A percentile compares a stretch with the other conserved stretches of the same genome.
These are phyloP conservation scores for Sesamia inferens DNA, from an alignment of 2,888 invertebrate species.

Conservation along the genomic window DNA sequence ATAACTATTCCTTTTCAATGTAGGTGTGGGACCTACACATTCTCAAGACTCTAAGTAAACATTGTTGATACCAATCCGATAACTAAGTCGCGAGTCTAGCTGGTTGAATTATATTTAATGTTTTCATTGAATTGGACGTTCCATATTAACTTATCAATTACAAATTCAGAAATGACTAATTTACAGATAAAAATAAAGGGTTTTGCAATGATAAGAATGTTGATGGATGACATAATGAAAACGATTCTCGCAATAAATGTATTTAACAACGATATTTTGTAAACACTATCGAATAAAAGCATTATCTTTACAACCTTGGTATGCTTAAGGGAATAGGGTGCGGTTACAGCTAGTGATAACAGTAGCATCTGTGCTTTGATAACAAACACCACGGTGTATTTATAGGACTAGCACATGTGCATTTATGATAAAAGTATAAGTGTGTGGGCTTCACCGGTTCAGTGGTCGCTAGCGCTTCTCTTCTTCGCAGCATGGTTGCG, in stretches of 20 bases:
- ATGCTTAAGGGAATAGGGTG: constrained; percentile 43
- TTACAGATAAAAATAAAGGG: constrained; percentile 38
- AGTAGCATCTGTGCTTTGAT: constrained; percentile 37
- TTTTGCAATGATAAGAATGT: constrained; percentile 54
- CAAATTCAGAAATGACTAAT: constrained; percentile 41
- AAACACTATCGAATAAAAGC: constrained; percentile 40
- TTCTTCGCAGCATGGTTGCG: too few species aligned
- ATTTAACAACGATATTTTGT: constrained; percentile 40
- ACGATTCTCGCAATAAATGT: constrained; percentile 49
- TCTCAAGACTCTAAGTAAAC: too few species aligned
- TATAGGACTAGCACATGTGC: constrained; percentile 24
- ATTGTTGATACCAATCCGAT: too few species aligned
- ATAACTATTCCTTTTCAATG: too few species aligned
- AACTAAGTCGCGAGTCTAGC: neutral
- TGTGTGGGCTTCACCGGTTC: too few species aligned
- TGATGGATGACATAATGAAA: constrained; percentile 63
- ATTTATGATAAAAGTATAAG: constrained; percentile 21
- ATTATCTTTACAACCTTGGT: constrained; percentile 49
- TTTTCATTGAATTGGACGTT: constrained; percentile 15
- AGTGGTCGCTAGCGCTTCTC: neutral
- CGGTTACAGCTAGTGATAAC: constrained; percentile 31
- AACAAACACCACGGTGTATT: constrained; percentile 17
- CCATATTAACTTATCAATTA: constrained; percentile 43
- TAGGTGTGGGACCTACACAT: too few species aligned
- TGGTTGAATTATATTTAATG: constrained; percentile 25